Base-by-base conservation (phyloP, 1,140 invertebrate genomes). In the Lamellibrachia luymesi region DNA sequence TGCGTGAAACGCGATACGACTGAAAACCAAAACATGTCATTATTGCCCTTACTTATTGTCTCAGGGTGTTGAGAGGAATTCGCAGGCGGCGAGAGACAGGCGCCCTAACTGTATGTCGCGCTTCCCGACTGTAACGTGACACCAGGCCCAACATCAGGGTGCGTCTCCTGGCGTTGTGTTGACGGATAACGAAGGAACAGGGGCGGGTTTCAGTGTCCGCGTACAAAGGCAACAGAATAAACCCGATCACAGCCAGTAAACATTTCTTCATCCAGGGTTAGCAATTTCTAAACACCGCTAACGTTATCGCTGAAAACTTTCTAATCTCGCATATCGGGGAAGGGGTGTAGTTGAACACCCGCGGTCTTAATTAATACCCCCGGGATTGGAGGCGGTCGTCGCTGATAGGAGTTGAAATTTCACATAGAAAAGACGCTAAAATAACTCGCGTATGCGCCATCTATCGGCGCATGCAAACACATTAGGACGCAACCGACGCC, bases 311-410 rank as follows among this genome's bases (percentile, higher is more conserved):
- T 80, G 64, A 80, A 8, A 80, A 80, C 17, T 80, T 4, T 80
- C 64, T 80, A 80, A 80, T 80, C 64, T 80, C 64, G 64, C 7
- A 10, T 80, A 80, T 80, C 64, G 64, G 64, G 1, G 64, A 80
- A 80, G 13, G 64, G 64, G 64, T 80, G 25, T 38, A 22, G 64
- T 10, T 17, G 17, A 22, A 10, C 64, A 17, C 64, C 6, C 64
- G 64, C 64, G 64, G 64, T 80, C 64, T 80, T 80, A 80, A 80
- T 80, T 80, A 80, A 80, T 80, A 80, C 64, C 64, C 64, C 64
- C 64, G 64, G 64, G 64, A 80, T 80, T 80, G 64, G 64, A 80
- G 17, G 64, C 64, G 64, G 8, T 22, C 13, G 64, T 4, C 64
- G 64, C 64, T 80, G 64, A 80, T 80, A 80, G 64, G 6, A 4